Evolutionary conservation across 1,140 invertebrate species (phyloP).

Genomic region (Spodoptera litura): DNA sequence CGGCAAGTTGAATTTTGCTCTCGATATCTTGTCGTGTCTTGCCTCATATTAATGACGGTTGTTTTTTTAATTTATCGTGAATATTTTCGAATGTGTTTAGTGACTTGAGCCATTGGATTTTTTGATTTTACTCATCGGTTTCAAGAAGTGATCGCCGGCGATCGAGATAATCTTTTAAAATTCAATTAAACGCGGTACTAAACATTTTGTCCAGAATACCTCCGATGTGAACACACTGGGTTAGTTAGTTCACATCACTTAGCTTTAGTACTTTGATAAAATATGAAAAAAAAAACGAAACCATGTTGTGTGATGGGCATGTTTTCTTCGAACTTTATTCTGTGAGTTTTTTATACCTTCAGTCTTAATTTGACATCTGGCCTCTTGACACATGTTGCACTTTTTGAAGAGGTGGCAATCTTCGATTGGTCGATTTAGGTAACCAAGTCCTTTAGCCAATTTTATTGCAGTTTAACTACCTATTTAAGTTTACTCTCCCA

Average conservation of each 20-base stretch:
- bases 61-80: slow-evolving; percentile 71
- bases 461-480: too few species aligned
- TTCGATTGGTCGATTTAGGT: too few species aligned
- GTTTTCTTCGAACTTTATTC: not conserved
- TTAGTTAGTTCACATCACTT: slow-evolving; percentile 21
- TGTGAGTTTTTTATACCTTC: not conserved
- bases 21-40: slow-evolving; percentile 66
- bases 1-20: slow-evolving; percentile 48
- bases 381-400: too few species aligned
- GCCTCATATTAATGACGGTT: slow-evolving; percentile 76
- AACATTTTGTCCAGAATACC: slow-evolving; percentile 20
- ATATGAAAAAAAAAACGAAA: slow-evolving; percentile 6
- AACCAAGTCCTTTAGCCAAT: too few species aligned
- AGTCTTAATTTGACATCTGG: too few species aligned
- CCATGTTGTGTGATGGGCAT: not conserved
- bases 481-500: too few species aligned
- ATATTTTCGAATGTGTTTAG: slow-evolving; percentile 65
- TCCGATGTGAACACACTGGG: slow-evolving; percentile 11
- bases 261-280: slow-evolving; percentile 6
- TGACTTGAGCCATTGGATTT: slow-evolving; percentile 52
- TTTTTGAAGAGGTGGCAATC: too few species aligned
- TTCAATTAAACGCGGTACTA: slow-evolving; percentile 45
- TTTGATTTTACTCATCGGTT: slow-evolving; percentile 62
- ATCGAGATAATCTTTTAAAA: slow-evolving; percentile 49
- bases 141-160: slow-evolving; percentile 53